phyloP scores from a whole-genome alignment of 2,888 invertebrate genomes.

The Chelonus formosanus region DNA sequence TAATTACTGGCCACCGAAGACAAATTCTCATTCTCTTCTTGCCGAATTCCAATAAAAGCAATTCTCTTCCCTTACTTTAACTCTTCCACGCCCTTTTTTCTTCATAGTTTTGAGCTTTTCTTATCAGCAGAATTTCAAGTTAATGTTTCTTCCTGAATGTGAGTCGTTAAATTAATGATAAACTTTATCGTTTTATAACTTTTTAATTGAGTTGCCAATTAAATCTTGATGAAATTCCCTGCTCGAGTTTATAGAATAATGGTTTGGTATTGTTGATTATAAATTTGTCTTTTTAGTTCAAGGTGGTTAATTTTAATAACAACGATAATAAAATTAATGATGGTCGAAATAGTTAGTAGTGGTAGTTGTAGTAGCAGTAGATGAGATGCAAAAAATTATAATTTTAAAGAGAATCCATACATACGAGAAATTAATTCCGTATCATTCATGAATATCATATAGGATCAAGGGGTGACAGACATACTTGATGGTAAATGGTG shows the following conservation, averaged over 20 bases:
- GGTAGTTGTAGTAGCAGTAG: too few species aligned
- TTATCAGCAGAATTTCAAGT: neutral
- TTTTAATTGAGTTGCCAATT: neutral
- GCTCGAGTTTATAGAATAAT: too few species aligned
- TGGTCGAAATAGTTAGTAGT: too few species aligned
- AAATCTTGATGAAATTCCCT: too few species aligned
- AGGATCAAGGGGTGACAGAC: neutral
- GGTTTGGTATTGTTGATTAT: too few species aligned
- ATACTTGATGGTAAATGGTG: constrained; percentile 15
- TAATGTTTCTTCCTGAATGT: constrained; percentile 1
- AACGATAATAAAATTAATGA: too few species aligned
- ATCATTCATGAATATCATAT: too few species aligned
- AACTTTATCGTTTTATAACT: constrained; percentile 5
- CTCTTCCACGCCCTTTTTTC: neutral
- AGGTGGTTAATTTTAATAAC: too few species aligned
- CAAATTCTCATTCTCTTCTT: constrained; percentile 38
- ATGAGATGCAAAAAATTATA: too few species aligned
- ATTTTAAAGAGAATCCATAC: too few species aligned
- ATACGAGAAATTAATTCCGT: too few species aligned
- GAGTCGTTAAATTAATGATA: neutral
- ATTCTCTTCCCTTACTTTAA: neutral
- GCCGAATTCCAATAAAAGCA: constrained; percentile 18
- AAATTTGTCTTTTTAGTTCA: too few species aligned
- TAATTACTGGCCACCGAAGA: constrained; percentile 44
- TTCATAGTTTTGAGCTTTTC: neutral